Base-by-base conservation (phyloP, 2,113 vertebrate genomes). In the Eurypyga helias region DNA sequence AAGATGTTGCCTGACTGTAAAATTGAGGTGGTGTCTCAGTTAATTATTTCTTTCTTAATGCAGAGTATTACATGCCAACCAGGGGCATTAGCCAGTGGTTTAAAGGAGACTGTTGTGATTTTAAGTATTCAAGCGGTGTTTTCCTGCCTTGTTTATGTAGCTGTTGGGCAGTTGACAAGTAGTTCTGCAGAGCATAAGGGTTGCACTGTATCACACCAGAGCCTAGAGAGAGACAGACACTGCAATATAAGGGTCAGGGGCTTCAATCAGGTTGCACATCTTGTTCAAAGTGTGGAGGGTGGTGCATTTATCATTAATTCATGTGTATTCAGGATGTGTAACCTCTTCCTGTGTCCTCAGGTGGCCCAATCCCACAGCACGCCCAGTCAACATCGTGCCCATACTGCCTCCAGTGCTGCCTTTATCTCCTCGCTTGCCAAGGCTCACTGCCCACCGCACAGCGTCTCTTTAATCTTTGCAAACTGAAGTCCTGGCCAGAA, bases 141-240 rank as follows among this genome's bases (percentile, higher is more conserved):
- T 94, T 96, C 43, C 88, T 96, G 93, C 90, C 17, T 9, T 93
- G 92, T 97, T 97, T 97, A 83, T 78, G 21, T 66, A 94, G 88
- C 31, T 2, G 4, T 55, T 87, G 95, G 90, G 93, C 83, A 92
- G 90, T n/a, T 90, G 95, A 90, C 79, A 58, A 62, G 92, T 29
- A 73, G 79, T 12, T 84, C 60, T 93, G 90, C 92, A 51, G 90
- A 96, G 85, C 88, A 90, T 95, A 97, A 96, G 20, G 29, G 90
- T 60, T 41, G 82, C 90, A 93, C 76, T 95, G 92, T 93, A 62
- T 75, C 88, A 12, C 31, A 80, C 41, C 75, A 46, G 75, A 52
- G 83, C 54, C 5, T 10, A 19, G 70, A 79, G 85, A 28, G 61
- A 77, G 75, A 23, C 75, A 66, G 64, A 28, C 2, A 4, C 26